Evolutionary conservation across 2,797 vertebrate genomes (phyloP), one percentile per base, ranked within the genome.

Genomic region (Xiphophorus birchmanni): DNA sequence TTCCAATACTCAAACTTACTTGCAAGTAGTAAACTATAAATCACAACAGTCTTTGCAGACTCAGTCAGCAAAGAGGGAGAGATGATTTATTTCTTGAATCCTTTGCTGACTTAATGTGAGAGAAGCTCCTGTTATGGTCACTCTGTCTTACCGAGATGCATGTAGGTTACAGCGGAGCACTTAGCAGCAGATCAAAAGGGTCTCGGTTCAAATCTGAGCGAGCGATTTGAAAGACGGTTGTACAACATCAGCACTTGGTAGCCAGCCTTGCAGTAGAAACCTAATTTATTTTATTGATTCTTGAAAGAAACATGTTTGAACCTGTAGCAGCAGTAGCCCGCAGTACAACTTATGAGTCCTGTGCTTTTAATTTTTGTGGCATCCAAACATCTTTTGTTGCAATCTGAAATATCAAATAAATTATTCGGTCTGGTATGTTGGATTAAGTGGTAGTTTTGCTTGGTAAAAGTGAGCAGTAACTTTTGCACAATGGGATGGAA

Each of bases 181-280:
- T 77, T 90, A 89, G 93, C 86, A 90, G 80, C 89, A 92, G 89
- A 84, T 90, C 87, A 91, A 91, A 83, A 81, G 84, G 88, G 87
- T 87, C 82, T 84, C 75, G 79, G 90, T 75, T 82, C n/a, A 54
- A 15, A 71, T 71, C 9, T n/a, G 13, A 13, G 40, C 11, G 23
- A 42, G 40, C 5, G 2, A 29, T 71, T 71, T 71, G 15, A 71
- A 71, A 71, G 67, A n/a, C 3, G 23, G 10, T 71, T 17, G 40
- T 40, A 67, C 67, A 60, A 42, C 7, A 47, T 76, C 75, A 48
- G 44, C 58, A 65, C 44, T 77, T 67, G 29, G 58, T 65, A 26
- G 35, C 12, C 52, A 15, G 35, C 12, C 52, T 11, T 11, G 54
- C 17, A 47, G 26, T 13, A 69, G 26, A 67, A 77, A 77, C 50